These are phyloP conservation scores for Antrozous pallidus DNA, from an alignment of 2,797 vertebrate genomes.

Conservation along the genomic window DNA sequence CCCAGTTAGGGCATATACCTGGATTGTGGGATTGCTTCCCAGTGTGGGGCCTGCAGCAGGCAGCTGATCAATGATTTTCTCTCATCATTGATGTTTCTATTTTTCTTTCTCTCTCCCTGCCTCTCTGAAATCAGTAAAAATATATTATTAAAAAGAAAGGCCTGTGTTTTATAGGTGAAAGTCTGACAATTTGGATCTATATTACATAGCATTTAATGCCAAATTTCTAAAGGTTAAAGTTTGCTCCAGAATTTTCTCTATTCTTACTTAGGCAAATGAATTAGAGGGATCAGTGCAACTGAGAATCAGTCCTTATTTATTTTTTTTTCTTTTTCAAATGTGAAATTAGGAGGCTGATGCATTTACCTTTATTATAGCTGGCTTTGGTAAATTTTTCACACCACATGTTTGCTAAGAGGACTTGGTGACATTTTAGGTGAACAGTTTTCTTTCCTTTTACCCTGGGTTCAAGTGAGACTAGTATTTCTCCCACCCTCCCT, in stretches of 20 bases:
- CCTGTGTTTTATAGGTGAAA: neutral
- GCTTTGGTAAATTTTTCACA: neutral
- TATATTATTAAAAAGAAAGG: neutral
- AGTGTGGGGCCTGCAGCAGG: too few relatives aligned
- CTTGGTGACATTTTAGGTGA: neutral
- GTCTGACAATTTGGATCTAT: neutral
- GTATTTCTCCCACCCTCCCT: neutral
- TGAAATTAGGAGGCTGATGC: neutral
- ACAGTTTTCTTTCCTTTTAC: neutral
- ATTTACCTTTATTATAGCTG: neutral
- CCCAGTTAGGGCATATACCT: too few relatives aligned
- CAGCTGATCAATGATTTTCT: too few relatives aligned
- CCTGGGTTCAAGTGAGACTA: neutral
- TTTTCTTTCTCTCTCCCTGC: too few relatives aligned
- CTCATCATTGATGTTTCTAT: too few relatives aligned
- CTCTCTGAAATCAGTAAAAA: too few relatives aligned
- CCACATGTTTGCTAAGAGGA: neutral
- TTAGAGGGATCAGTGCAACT: neutral
- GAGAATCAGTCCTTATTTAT: neutral
- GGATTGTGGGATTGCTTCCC: too few relatives aligned
- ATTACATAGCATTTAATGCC: neutral
- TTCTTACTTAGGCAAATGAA: neutral
- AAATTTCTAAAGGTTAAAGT: constrained; percentile 1
- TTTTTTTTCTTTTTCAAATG: neutral
- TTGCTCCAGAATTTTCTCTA: neutral